Conservation (phyloP, 2,888 invertebrate genomes). For the Craniophora ligustri region DNA sequence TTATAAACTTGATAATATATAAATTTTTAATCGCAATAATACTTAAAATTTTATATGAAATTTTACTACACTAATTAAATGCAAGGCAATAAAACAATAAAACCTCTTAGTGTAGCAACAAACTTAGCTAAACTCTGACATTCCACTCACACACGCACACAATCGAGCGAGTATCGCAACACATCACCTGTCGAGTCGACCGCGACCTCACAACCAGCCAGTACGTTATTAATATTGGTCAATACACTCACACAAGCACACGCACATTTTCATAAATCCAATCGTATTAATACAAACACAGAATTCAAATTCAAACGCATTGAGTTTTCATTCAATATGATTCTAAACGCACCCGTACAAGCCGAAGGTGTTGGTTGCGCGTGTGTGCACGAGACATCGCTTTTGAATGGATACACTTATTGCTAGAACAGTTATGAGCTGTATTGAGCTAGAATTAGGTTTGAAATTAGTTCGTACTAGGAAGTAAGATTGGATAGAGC, state of each 20-base stretch:
- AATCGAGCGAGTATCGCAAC: conserved; percentile 67
- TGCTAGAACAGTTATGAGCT: conserved; percentile 62
- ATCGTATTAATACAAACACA: conserved; percentile 54
- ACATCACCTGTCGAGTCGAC: conserved; percentile 83
- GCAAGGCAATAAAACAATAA: conserved; percentile 50
- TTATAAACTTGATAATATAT: too few species aligned
- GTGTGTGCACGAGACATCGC: conserved; percentile 77
- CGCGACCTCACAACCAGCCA: conserved; percentile 80
- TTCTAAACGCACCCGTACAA: conserved; percentile 66
- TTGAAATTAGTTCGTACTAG: conserved; percentile 71
- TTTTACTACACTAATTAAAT: conserved; percentile 44
- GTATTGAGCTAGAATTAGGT: conserved; percentile 58
- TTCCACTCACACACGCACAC: conserved; percentile 77
- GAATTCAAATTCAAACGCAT: conserved; percentile 57
- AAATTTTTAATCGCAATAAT: too few species aligned
- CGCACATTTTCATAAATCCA: conserved; percentile 47
- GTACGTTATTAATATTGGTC: conserved; percentile 84
- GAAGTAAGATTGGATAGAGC: conserved; percentile 86
- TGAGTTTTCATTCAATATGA: conserved; percentile 58
- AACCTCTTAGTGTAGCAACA: conserved; percentile 48
- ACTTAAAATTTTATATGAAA: too few species aligned
- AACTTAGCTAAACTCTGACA: conserved; percentile 80
- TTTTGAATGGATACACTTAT: conserved; percentile 77
- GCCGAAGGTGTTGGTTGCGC: conserved; percentile 71
- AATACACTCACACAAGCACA: conserved; percentile 72